Conservation (phyloP, 2,797 vertebrate species). For the Enteromius paludinosus region DNA sequence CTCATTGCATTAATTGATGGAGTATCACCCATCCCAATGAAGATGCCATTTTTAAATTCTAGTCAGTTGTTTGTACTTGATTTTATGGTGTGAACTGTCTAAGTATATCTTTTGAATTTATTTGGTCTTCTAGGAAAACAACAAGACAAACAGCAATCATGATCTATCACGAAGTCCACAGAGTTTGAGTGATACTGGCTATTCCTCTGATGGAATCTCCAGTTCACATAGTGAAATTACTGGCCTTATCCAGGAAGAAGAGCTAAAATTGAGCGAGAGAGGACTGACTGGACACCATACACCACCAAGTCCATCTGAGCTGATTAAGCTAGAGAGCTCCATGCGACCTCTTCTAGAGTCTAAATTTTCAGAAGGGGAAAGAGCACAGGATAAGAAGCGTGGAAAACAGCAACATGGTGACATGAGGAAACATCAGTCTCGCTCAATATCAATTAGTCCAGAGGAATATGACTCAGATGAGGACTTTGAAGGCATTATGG, state of each 20-base stretch:
- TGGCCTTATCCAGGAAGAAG: slow-evolving; percentile 93
- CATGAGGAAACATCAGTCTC: slow-evolving; percentile 85
- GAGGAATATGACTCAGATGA: slow-evolving; percentile 95
- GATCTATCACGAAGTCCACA: slow-evolving; percentile 96
- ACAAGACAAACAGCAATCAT: slow-evolving; percentile 90
- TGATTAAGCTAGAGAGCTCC: slow-evolving; percentile 92
- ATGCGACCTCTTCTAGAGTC: slow-evolving; percentile 89
- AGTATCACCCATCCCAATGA: background rate
- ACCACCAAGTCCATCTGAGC: slow-evolving; percentile 91
- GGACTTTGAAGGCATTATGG: slow-evolving; percentile 92
- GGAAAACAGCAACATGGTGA: slow-evolving; percentile 74
- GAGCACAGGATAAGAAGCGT: slow-evolving; percentile 71
- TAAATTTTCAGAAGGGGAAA: slow-evolving; percentile 78
- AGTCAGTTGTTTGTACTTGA: background rate
- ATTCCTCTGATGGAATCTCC: slow-evolving; percentile 96
- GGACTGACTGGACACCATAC: slow-evolving; percentile 83
- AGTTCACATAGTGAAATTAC: slow-evolving; percentile 99
- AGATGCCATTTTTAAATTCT: background rate
- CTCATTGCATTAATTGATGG: background rate
- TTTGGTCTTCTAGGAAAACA: slow-evolving; percentile 76
- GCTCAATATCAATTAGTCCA: slow-evolving; percentile 90
- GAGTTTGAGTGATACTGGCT: slow-evolving; percentile 97
- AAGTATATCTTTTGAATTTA: slow-evolving; percentile 38
- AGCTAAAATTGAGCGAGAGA: slow-evolving; percentile 90
- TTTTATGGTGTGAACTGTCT: slow-evolving; percentile 8